Percentiles rank a stretch among this genome's conserved stretches.
Conservation (phyloP, 2,888 invertebrate species). For the Eledone cirrhosa region DNA sequence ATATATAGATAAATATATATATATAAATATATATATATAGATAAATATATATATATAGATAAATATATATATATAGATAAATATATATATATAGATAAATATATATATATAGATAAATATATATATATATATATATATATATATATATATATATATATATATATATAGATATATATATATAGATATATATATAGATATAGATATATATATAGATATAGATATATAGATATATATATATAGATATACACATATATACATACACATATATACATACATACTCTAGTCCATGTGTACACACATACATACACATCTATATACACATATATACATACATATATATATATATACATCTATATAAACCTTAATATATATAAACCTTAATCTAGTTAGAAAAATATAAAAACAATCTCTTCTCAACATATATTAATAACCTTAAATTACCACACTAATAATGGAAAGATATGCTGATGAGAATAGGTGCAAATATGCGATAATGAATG, state of each 20-base stretch:
- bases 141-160: not conserved
- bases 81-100: not conserved
- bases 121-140: not conserved
- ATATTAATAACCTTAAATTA: no score
- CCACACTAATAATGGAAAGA: no score
- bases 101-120: not conserved
- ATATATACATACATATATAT: no score
- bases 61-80: not conserved
- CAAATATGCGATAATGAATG: no score
- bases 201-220: not conserved
- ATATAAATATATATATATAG: not conserved
- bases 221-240: conserved; percentile 1
- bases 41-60: not conserved
- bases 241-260: not conserved
- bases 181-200: not conserved
- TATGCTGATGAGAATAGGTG: no score
- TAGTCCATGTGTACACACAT: no score
- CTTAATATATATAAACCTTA: no score
- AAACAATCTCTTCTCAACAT: no score
- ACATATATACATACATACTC: not conserved
- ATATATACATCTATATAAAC: no score
- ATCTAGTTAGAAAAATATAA: no score
- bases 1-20: not conserved
- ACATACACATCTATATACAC: no score
- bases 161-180: not conserved